Evolutionary conservation across 2,113 vertebrate species (phyloP).

Genomic region (Lutjanus erythropterus): DNA sequence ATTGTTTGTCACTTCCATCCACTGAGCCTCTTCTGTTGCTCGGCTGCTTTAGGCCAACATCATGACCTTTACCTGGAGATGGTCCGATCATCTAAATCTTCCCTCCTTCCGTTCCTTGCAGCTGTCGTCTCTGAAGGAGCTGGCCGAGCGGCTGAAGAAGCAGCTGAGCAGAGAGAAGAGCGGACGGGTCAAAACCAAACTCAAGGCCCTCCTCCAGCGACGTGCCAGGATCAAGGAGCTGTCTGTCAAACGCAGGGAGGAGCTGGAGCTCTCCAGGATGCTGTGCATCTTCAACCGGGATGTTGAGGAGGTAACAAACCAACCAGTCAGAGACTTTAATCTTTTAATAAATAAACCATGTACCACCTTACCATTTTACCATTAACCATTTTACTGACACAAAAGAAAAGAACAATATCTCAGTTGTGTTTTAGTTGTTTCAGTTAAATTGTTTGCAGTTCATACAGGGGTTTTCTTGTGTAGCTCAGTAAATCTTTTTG

Average conservation of each 20-base stretch:
- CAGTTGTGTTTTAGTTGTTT: not conserved
- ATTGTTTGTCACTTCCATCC: no score
- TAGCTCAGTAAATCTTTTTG: not conserved
- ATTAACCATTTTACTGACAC: no score
- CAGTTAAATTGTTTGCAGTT: not conserved
- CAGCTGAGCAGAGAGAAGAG: slow-evolving; percentile 72
- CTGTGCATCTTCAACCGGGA: slow-evolving; percentile 85
- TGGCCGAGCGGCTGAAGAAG: slow-evolving; percentile 76
- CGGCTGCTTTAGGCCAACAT: not conserved
- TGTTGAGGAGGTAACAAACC: slow-evolving; percentile 83
- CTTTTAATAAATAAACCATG: not conserved
- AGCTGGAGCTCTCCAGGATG: slow-evolving; percentile 84
- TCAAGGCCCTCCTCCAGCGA: slow-evolving; percentile 75
- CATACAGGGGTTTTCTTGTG: not conserved
- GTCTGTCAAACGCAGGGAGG: slow-evolving; percentile 79
- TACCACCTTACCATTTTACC: no score
- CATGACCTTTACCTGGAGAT: no score
- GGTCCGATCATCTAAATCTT: not conserved
- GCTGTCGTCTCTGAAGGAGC: slow-evolving; percentile 87
- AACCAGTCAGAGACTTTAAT: not conserved
- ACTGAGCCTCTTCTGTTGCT: not conserved
- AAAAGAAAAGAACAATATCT: not conserved
- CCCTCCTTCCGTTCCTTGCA: slow-evolving; percentile 47
- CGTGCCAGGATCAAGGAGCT: slow-evolving; percentile 84
- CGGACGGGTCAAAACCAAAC: slow-evolving; percentile 73